phyloP scores from a whole-genome alignment of 2,113 vertebrate genomes.

The Poecilia latipinna region DNA sequence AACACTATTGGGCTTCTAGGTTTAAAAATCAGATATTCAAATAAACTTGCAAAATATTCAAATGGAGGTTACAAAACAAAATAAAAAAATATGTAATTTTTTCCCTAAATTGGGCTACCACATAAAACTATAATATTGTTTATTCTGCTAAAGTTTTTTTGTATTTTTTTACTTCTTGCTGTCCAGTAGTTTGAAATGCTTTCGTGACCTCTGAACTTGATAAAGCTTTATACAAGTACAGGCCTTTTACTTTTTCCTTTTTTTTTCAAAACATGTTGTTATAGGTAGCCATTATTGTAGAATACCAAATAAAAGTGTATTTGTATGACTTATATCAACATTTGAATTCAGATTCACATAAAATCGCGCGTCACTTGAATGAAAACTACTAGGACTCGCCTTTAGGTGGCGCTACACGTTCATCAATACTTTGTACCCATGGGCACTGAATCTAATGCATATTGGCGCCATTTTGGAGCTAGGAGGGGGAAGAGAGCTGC shows the following conservation, averaged over 20 bases:
- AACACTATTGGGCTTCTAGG: neutral
- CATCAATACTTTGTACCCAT: slow-evolving; percentile 50
- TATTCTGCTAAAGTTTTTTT: too few species aligned
- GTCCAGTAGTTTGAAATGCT: too few species aligned
- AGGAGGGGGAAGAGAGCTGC: slow-evolving; percentile 83
- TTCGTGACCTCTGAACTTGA: too few species aligned
- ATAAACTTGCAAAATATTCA: neutral
- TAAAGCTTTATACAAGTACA: too few species aligned
- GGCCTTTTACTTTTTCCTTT: too few species aligned
- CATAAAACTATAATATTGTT: too few species aligned
- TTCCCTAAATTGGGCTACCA: too few species aligned
- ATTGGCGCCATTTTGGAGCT: slow-evolving; percentile 99
- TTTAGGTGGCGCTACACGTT: slow-evolving; percentile 83
- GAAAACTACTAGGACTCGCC: neutral
- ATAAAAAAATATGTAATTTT: too few species aligned
- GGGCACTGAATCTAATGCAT: slow-evolving; percentile 80
- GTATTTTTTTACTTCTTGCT: too few species aligned
- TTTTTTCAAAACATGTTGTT: neutral
- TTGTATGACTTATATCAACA: neutral
- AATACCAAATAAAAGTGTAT: neutral
- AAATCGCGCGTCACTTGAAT: neutral
- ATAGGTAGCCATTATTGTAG: neutral
- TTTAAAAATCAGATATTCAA: neutral
- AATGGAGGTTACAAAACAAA: too few species aligned
- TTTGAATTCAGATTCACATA: neutral